These are phyloP conservation scores for Rutpela maculata DNA, from an alignment of 2,888 invertebrate species.

Conservation along the genomic window DNA sequence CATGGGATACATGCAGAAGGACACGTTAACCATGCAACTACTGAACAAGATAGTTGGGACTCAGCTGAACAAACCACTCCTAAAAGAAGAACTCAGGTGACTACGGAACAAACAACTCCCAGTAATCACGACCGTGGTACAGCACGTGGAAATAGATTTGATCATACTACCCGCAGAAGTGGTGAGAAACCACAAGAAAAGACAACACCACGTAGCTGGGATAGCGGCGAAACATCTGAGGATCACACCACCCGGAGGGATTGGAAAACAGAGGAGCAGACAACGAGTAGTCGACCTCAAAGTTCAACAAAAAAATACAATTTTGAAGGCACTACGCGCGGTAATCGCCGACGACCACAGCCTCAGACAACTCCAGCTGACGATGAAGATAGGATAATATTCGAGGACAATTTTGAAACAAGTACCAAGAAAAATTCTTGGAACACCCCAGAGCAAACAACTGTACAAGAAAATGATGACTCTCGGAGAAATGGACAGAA, in stretches of 20 bases:
- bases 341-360: not conserved
- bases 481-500: not conserved
- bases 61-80: not conserved
- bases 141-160: not conserved
- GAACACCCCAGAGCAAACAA: conserved; percentile 10
- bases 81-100: not conserved
- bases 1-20: not conserved
- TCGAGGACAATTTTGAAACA: conserved; percentile 5
- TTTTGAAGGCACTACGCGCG: not conserved
- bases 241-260: not conserved
- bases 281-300: not conserved
- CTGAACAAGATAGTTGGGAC: not conserved
- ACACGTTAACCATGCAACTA: not conserved
- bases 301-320: not conserved
- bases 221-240: not conserved
- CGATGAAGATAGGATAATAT: not conserved
- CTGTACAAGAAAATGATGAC: not conserved
- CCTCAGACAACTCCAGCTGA: not conserved
- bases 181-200: too few species aligned
- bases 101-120: too few species aligned
- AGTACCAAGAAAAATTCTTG: not conserved
- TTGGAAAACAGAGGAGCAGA: not conserved
- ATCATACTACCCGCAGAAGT: too few species aligned
- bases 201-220: not conserved
- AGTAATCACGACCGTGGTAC: not conserved